Evolutionary conservation across 64 coral and sea anemone species (phyloP), one percentile per base, ranked within the genome.

Genomic region (Pocillopora damicornis): DNA sequence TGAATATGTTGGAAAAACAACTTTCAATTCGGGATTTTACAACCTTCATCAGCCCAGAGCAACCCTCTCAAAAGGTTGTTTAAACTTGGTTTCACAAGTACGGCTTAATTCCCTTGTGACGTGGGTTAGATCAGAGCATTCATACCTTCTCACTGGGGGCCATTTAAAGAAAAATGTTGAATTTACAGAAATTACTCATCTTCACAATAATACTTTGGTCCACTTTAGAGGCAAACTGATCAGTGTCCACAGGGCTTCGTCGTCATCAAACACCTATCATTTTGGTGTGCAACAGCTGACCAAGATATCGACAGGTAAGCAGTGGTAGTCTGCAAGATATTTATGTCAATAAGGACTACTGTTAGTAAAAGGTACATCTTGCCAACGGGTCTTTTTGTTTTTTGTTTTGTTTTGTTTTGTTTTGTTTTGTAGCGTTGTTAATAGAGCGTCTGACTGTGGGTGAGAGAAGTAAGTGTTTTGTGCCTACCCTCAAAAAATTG

Each of bases 1-100:
- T 35, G 96, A 98, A 66, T 92, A 81, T 63, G 91, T 92, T 89
- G 96, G 96, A 7, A 92, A 98, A 76, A 98, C 90, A 59, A 88
- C 63, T 2, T 90, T 74, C 42, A 68, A 79, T 7, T 89, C 96
- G 1, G 59, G 89, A 0, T 89, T 98, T 62, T 88, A 88, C 63
- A 98, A 98, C 73, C 90, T 98, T 20, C 95, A 98, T 59, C 92
- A 89, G 76, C 95, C 95, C 56, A 37, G 63, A 63, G 89, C 76
- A 30, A 76, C 65, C 38, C 42, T 98, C 35, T 91, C 96, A 65
- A 37, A 71, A 15, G n/a, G 80, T 34, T 98, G 92, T 84, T 65
- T 92, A 16, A 88, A 74, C 18, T 71, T 95, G 57, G 93, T 94
- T 13, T 88, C 86, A 15, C 92, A 92, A 51, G 64, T 80, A 64